Conservation (phyloP, 2,888 invertebrate species). For the Cyclophora punctaria region DNA sequence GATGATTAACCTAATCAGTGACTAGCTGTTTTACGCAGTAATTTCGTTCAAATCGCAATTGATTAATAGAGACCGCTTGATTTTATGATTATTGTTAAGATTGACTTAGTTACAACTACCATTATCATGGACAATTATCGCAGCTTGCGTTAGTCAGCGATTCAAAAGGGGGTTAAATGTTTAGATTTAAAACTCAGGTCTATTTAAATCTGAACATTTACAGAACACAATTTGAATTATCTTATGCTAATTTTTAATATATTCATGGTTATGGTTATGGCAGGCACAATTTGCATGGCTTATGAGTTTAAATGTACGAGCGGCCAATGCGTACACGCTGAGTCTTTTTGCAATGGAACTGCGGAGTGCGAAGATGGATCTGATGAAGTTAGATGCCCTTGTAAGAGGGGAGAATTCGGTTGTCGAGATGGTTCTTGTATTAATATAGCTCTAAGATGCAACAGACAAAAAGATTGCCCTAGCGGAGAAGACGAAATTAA, state of each 20-base stretch:
- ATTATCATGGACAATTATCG: no score
- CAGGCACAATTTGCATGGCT: slow-evolving; percentile 71
- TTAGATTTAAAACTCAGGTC: slow-evolving; percentile 1
- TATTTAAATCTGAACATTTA: slow-evolving; percentile 9
- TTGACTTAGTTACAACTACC: no score
- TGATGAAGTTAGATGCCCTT: slow-evolving; percentile 56
- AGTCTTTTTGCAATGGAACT: slow-evolving; percentile 69
- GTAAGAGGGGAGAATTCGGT: slow-evolving; percentile 66
- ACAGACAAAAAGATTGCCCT: slow-evolving; percentile 75
- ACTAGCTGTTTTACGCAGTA: no score
- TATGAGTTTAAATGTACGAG: slow-evolving; percentile 78
- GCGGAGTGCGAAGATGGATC: slow-evolving; percentile 70
- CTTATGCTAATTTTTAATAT: slow-evolving; percentile 3
- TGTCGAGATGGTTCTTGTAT: slow-evolving; percentile 81
- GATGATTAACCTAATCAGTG: no score
- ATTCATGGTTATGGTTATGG: slow-evolving; percentile 58
- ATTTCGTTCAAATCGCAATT: no score
- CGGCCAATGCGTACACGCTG: slow-evolving; percentile 76
- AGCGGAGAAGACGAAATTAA: slow-evolving; percentile 77
- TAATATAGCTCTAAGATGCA: slow-evolving; percentile 77
- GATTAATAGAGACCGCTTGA: no score
- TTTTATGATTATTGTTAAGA: no score
- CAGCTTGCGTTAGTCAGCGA: no score
- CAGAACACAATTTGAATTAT: slow-evolving; percentile 9
- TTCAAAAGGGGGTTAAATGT: not conserved